phyloP scores from a whole-genome alignment of 2,888 invertebrate genomes.

The Xylocampa areola region DNA sequence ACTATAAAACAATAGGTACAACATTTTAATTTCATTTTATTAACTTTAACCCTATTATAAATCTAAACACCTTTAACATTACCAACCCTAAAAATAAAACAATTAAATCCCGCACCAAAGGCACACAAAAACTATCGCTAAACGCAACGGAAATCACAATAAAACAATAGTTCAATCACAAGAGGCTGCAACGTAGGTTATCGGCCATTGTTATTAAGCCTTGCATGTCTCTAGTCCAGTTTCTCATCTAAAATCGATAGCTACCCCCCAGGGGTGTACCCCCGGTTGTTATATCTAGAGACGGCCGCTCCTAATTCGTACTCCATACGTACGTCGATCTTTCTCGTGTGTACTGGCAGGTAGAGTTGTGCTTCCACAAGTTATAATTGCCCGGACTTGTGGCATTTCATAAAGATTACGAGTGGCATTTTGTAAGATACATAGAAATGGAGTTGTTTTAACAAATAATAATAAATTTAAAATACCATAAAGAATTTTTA shows the following conservation, averaged over 20 bases:
- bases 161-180: slow-evolving; percentile 54
- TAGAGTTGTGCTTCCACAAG: slow-evolving; percentile 41
- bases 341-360: slow-evolving; percentile 55
- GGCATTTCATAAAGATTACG: neutral
- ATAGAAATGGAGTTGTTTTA: neutral
- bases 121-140: slow-evolving; percentile 16
- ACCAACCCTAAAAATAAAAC: neutral
- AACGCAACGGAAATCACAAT: slow-evolving; percentile 47
- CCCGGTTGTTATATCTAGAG: slow-evolving; percentile 83
- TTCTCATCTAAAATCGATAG: slow-evolving; percentile 89
- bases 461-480: too few relatives aligned
- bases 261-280: slow-evolving; percentile 74
- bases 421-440: neutral
- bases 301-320: slow-evolving; percentile 82
- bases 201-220: slow-evolving; percentile 87
- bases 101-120: slow-evolving; percentile 1
- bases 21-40: too few relatives aligned
- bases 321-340: slow-evolving; percentile 72
- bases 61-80: neutral
- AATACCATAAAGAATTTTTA: too few relatives aligned
- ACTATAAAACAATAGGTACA: neutral
- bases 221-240: slow-evolving; percentile 88
- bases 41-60: too few relatives aligned
- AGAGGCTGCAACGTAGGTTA: slow-evolving; percentile 75
- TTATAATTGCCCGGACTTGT: slow-evolving; percentile 32